phyloP scores from a whole-genome alignment of 2,888 invertebrate species.

The Drosophila antonietae region DNA sequence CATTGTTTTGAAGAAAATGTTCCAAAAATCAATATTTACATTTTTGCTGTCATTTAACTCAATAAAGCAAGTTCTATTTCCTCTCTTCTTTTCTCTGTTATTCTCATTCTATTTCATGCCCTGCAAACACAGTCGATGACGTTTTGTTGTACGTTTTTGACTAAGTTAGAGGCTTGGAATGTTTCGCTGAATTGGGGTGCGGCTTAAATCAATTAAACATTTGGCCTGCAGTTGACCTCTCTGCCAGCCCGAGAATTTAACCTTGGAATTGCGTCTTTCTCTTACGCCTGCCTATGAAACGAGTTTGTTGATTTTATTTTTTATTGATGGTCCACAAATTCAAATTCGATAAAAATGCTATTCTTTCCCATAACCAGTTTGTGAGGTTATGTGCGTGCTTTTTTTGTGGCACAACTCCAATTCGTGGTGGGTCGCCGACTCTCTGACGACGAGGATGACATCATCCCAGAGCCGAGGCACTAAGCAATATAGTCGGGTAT shows the following conservation, averaged over 20 bases:
- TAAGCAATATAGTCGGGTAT: slow-evolving; percentile 37
- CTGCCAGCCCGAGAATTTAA: slow-evolving; percentile 42
- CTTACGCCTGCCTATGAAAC: slow-evolving; percentile 23
- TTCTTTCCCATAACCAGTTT: slow-evolving; percentile 66
- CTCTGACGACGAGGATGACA: slow-evolving; percentile 62
- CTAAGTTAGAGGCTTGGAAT: slow-evolving; percentile 55
- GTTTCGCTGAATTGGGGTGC: slow-evolving; percentile 53
- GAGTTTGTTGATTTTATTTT: slow-evolving; percentile 42
- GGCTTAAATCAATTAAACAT: slow-evolving; percentile 67
- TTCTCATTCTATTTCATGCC: no score
- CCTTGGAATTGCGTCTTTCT: slow-evolving; percentile 68
- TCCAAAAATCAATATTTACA: background rate
- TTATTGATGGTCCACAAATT: slow-evolving; percentile 34
- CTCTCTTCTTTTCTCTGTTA: background rate
- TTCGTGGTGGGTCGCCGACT: slow-evolving; percentile 44
- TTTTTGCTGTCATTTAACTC: background rate
- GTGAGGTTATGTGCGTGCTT: slow-evolving; percentile 30
- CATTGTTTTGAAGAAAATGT: background rate
- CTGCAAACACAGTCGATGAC: background rate
- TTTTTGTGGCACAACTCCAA: slow-evolving; percentile 57
- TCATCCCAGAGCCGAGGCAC: slow-evolving; percentile 52
- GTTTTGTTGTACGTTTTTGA: background rate
- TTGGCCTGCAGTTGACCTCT: slow-evolving; percentile 69
- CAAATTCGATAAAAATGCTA: slow-evolving; percentile 38
- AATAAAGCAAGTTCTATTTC: background rate